Percentiles rank a stretch among this genome's conserved stretches.
These are phyloP conservation scores for Cheilosia vulpina DNA, from an alignment of 2,888 invertebrate genomes.

Conservation along the genomic window DNA sequence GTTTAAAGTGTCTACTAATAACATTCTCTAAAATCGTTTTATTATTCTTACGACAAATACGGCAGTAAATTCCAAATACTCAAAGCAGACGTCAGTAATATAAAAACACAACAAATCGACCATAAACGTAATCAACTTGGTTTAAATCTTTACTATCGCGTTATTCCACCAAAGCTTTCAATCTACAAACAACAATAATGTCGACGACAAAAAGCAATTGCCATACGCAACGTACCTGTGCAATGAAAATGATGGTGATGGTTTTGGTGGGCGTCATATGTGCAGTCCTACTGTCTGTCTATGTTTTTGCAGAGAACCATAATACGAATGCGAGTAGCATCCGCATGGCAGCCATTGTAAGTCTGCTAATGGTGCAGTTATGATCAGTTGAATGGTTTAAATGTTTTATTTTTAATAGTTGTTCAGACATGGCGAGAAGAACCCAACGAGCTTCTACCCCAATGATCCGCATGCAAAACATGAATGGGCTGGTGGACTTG, in stretches of 20 bases:
- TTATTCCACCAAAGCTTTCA: background rate
- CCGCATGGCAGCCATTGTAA: constrained; percentile 83
- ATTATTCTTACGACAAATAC: background rate
- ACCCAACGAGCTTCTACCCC: constrained; percentile 90
- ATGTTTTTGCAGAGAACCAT: constrained; percentile 82
- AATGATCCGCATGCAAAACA: constrained; percentile 91
- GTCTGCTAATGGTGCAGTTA: constrained; percentile 54
- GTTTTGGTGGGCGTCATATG: constrained; percentile 81
- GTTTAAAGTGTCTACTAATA: no score
- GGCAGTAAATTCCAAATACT: background rate
- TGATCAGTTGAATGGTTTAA: constrained; percentile 5
- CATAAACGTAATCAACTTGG: constrained; percentile 15
- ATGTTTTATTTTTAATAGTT: constrained; percentile 77
- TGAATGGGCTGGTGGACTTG: constrained; percentile 92
- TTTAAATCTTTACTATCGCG: constrained; percentile 25
- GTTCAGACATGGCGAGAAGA: constrained; percentile 83
- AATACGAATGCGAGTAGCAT: constrained; percentile 81
- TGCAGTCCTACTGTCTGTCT: constrained; percentile 82
- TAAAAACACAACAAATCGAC: background rate
- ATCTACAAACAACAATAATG: constrained; percentile 23
- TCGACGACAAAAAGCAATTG: constrained; percentile 35
- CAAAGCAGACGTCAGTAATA: constrained; percentile 5
- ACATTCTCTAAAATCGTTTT: background rate
- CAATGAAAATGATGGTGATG: constrained; percentile 82
- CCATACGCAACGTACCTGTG: constrained; percentile 73